Percentiles rank a stretch among this genome's conserved stretches.
phyloP scores from a whole-genome alignment of 2,113 vertebrate genomes.

The Aldabrachelys gigantea region DNA sequence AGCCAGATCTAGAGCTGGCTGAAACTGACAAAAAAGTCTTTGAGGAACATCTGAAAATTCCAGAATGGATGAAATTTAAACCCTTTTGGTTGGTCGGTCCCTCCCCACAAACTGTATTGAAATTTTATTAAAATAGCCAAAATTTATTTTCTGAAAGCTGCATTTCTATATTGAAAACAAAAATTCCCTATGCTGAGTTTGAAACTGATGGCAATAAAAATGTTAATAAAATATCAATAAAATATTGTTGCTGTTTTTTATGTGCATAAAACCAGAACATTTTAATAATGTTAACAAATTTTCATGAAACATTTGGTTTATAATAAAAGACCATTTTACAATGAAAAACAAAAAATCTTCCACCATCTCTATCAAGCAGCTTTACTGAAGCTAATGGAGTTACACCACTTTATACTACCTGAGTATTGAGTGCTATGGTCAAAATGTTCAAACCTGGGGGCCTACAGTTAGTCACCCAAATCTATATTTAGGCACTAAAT shows the following conservation, averaged over 20 bases:
- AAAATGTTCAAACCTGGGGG: fast-evolving
- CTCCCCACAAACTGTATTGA: neutral
- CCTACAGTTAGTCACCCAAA: neutral
- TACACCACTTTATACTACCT: neutral
- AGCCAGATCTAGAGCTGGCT: fast-evolving
- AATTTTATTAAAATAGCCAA: neutral
- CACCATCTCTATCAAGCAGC: neutral
- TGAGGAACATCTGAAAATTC: neutral
- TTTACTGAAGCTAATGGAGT: neutral
- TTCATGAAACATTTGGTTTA: neutral
- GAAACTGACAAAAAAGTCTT: neutral
- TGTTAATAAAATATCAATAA: neutral
- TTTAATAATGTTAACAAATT: neutral
- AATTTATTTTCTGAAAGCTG: neutral
- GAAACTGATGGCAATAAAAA: neutral
- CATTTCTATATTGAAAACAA: neutral
- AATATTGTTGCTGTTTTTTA: neutral
- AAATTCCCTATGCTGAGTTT: neutral
- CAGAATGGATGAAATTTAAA: neutral
- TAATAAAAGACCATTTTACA: neutral
- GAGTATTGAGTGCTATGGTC: neutral
- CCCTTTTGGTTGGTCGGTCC: neutral
- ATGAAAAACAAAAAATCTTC: neutral
- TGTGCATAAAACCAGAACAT: fast-evolving
- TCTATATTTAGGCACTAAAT: neutral